Evolutionary conservation across 1,140 invertebrate genomes (phyloP), one percentile per base, ranked within the genome.

Genomic region (Bombus haemorrhoidalis): DNA sequence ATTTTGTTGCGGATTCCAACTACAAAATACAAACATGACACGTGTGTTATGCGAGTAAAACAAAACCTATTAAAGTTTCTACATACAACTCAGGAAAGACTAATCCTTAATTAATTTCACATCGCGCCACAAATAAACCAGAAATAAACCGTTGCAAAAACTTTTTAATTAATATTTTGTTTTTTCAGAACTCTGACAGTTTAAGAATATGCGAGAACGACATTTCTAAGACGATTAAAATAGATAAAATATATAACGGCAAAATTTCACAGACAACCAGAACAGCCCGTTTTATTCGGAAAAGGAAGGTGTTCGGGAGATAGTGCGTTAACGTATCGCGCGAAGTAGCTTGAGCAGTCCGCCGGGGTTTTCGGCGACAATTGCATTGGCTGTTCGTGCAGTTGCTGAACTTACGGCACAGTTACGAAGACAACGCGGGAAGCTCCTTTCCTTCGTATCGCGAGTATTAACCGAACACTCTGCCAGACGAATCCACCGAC

Each of bases 391-490:
- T 43, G 75, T 84, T 68, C 66, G 32, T 72, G 34, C 76, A 84
- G 75, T 79, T 84, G 47, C 32, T 47, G 28, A 84, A 79, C 47
- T 84, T 84, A 69, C 76, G 25, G 32, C 66, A 59, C n/a, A 62
- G 66, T 84, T 59, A 53, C 73, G 66, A 72, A 79, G 75, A 84
- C 53, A 41, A 34, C 39, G 32, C 10, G 25, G 53, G 22, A 84
- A 79, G 83, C 83, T 84, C 75, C 75, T 79, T 84, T 71, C 53
- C 47, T 62, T 79, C 75, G 75, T 78, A 59, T 69, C 47, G 47
- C 75, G 43, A 47, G 74, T 32, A 83, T 83, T 83, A 83, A 69
- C 64, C n/a, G 64, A 71, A 78, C 64, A 66, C 68, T 28, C 34
- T n/a, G 25, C 69, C 25, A 28, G 69, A 28, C 6, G 57, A 82